A percentile compares a stretch with the other conserved stretches of the same genome.
Evolutionary conservation across 2,888 invertebrate species (phyloP).

Genomic region (Yponomeuta sedellus): DNA sequence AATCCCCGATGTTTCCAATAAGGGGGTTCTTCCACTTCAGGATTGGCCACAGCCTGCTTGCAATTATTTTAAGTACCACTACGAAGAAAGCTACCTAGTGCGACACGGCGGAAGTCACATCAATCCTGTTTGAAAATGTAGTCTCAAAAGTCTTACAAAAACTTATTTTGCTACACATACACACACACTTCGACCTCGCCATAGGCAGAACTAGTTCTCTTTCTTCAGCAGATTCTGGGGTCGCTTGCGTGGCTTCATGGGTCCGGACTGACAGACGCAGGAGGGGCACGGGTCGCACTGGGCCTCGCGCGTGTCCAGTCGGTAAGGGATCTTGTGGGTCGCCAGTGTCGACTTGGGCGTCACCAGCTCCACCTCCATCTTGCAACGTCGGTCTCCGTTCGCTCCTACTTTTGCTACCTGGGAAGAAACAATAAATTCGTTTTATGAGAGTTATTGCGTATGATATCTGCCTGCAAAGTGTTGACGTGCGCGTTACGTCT

Average conservation of each 20-base stretch:
- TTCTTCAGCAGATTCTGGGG: background rate
- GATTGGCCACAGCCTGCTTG: too few relatives aligned
- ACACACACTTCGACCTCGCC: too few relatives aligned
- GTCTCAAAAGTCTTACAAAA: too few relatives aligned
- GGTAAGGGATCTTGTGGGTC: constrained; percentile 43
- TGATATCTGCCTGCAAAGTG: background rate
- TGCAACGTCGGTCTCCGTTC: constrained; percentile 78
- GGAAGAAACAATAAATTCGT: background rate
- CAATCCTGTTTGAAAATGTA: too few relatives aligned
- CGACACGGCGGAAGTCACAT: too few relatives aligned
- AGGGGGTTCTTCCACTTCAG: too few relatives aligned
- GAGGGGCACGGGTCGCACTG: constrained; percentile 40
- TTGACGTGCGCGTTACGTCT: too few relatives aligned
- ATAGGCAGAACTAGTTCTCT: too few relatives aligned
- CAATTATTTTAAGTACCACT: too few relatives aligned
- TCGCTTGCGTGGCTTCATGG: background rate
- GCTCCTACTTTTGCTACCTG: constrained; percentile 81
- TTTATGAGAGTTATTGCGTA: background rate
- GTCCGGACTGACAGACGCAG: background rate
- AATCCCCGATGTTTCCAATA: too few relatives aligned
- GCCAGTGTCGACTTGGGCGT: constrained; percentile 76
- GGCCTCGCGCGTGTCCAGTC: constrained; percentile 52
- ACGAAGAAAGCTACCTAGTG: too few relatives aligned
- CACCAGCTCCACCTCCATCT: constrained; percentile 79
- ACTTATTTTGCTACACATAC: too few relatives aligned